Base-by-base conservation (phyloP, 2,797 vertebrate species). In the Dipus sagitta region DNA sequence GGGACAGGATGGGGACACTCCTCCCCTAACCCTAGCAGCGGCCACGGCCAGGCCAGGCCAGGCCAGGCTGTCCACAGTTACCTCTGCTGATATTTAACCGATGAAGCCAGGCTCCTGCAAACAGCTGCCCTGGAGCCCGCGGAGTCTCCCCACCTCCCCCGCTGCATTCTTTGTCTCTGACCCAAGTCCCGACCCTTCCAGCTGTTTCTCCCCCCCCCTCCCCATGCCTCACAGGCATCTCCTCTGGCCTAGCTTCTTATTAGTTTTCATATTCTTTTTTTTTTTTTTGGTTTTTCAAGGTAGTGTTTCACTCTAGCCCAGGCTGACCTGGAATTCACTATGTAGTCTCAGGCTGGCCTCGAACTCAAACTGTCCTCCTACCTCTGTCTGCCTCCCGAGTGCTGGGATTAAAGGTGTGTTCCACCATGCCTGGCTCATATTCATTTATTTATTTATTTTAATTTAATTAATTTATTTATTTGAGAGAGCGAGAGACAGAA, bases 61-160 rank as follows among this genome's bases (percentile, higher is more conserved):
- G 71, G 62, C 78, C 21, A 32, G 87, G 58, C n/a, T 32, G 18
- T 7, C 62, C 2, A 64, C 42, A 34, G 68, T 87, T 62, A 86
- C 58, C 71, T 81, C 47, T 70, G 78, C 88, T 60, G 11, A 54
- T 77, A 74, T 68, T 88, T 88, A 88, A 52, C 11, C 13, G 88
- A 26, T 28, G 81, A 28, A 80, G 71, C 78, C 30, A 2, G 75
- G 72, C 34, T 79, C 28, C 76, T 28, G 86, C 34, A 21, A 18
- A 62, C 93, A 92, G 95, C 95, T 89, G 89, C 52, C 34, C 88
- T 0, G 23, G 34, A 80, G 92, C 80, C 96, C 74, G 92, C 96
- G 92, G 94, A 0, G 2, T 30, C 86, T 74, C 47, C 38, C 82
- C 75, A 18, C 6, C 26, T 10, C 60, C 6, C 24, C 6, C 38